These are phyloP conservation scores for Sebastes kiyomatsui DNA, from an alignment of 2,797 vertebrate species.

Conservation along the genomic window DNA sequence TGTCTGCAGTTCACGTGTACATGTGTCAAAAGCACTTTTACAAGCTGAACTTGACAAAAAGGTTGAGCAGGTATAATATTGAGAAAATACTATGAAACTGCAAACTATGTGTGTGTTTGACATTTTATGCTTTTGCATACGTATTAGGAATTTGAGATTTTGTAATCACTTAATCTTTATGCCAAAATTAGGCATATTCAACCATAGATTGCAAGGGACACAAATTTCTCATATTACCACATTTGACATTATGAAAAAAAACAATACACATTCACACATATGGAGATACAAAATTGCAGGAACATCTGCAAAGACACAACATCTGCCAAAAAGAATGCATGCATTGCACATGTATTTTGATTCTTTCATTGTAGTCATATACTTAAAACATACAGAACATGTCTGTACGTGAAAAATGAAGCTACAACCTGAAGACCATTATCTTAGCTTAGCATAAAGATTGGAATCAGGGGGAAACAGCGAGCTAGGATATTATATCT, in stretches of 20 bases:
- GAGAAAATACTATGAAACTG: not conserved
- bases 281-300: not conserved
- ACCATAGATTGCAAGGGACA: not conserved
- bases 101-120: not conserved
- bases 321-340: not conserved
- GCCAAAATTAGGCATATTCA: not conserved
- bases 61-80: not conserved
- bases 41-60: not conserved
- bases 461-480: too few species aligned
- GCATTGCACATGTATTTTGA: not conserved
- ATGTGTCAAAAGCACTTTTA: conserved; percentile 6
- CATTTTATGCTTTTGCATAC: not conserved
- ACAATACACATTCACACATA: not conserved
- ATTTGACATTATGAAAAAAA: not conserved
- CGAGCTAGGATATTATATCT: too few species aligned
- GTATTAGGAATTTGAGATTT: not conserved
- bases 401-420: not conserved
- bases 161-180: not conserved
- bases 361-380: not conserved
- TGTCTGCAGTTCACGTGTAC: conserved; percentile 1
- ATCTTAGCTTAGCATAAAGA: too few species aligned
- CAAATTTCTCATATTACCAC: not conserved
- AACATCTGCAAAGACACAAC: not conserved
- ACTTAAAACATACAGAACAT: not conserved
- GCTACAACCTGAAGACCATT: not conserved